Evolutionary conservation across 2,888 invertebrate species (phyloP).

Genomic region (Melangyna quadrimaculata): DNA sequence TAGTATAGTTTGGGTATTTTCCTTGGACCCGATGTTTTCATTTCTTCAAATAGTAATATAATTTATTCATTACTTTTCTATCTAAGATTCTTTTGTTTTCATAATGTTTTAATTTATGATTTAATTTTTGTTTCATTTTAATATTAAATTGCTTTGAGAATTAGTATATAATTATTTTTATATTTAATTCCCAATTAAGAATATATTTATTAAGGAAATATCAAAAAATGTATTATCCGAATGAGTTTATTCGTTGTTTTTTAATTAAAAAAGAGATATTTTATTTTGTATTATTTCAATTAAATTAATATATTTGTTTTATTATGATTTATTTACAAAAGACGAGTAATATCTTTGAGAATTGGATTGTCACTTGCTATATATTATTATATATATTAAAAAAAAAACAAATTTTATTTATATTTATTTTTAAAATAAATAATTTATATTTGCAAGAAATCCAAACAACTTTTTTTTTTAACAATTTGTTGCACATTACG

Average conservation of each 20-base stretch:
- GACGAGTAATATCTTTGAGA: constrained; percentile 72
- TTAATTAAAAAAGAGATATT: constrained; percentile 67
- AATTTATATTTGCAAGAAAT: neutral
- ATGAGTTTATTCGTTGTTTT: constrained; percentile 74
- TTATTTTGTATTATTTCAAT: constrained; percentile 36
- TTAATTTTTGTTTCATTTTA: neutral
- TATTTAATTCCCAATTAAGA: constrained; percentile 1
- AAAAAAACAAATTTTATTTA: constrained; percentile 17
- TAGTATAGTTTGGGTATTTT: constrained; percentile 49
- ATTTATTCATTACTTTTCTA: constrained; percentile 47
- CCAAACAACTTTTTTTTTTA: constrained; percentile 37
- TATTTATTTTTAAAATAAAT: constrained; percentile 8
- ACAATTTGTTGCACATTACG: constrained; percentile 64
- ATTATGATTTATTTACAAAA: constrained; percentile 43
- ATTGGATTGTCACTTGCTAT: constrained; percentile 77
- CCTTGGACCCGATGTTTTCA: constrained; percentile 63
- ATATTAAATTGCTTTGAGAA: constrained; percentile 56
- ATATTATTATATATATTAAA: constrained; percentile 19
- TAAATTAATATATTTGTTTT: constrained; percentile 39
- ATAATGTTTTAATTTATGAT: neutral
- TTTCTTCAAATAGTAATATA: constrained; percentile 39
- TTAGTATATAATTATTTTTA: constrained; percentile 12
- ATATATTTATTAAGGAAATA: constrained; percentile 11
- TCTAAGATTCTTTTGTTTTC: constrained; percentile 29
- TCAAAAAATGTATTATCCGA: constrained; percentile 10